phyloP scores from a whole-genome alignment of 2,888 invertebrate species.

The Drosophila paucipuncta region DNA sequence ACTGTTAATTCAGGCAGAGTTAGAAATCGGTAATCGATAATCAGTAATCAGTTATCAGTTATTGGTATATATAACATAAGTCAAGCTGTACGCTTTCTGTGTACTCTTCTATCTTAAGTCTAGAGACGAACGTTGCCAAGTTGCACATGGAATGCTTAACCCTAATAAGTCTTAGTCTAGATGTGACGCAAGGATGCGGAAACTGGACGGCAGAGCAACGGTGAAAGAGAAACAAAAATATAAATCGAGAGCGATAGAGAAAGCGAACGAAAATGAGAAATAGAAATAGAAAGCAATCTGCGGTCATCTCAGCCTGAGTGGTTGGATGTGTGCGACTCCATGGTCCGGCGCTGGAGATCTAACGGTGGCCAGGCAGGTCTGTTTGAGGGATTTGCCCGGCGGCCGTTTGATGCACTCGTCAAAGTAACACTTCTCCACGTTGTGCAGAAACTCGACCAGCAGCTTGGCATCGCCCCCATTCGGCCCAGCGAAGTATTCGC shows the following conservation, averaged over 20 bases:
- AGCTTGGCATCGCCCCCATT: constrained; percentile 91
- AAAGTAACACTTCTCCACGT: constrained; percentile 87
- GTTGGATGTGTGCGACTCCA: constrained; percentile 79
- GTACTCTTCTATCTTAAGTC: constrained; percentile 34
- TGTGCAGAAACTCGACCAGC: constrained; percentile 88
- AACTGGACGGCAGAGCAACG: constrained; percentile 27
- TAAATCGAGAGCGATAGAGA: neutral
- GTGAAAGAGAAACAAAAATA: neutral
- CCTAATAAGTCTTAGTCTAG: constrained; percentile 25
- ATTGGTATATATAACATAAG: constrained; percentile 21
- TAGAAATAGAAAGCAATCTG: neutral
- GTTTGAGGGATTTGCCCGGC: constrained; percentile 86
- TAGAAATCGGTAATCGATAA: constrained; percentile 10
- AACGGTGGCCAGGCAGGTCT: constrained; percentile 87
- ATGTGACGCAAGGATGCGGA: constrained; percentile 7
- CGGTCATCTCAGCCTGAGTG: constrained; percentile 73
- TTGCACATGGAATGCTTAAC: constrained; percentile 52
- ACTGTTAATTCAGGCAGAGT: neutral
- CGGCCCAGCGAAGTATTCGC: constrained; percentile 91
- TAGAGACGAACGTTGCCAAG: constrained; percentile 19
- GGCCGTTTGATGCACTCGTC: constrained; percentile 87
- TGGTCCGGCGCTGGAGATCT: constrained; percentile 81
- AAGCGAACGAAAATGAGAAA: neutral
- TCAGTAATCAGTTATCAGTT: constrained; percentile 3
- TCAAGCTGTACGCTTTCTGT: constrained; percentile 37